These are phyloP conservation scores for Apamea epomidion DNA, from an alignment of 2,888 invertebrate species.

Conservation along the genomic window DNA sequence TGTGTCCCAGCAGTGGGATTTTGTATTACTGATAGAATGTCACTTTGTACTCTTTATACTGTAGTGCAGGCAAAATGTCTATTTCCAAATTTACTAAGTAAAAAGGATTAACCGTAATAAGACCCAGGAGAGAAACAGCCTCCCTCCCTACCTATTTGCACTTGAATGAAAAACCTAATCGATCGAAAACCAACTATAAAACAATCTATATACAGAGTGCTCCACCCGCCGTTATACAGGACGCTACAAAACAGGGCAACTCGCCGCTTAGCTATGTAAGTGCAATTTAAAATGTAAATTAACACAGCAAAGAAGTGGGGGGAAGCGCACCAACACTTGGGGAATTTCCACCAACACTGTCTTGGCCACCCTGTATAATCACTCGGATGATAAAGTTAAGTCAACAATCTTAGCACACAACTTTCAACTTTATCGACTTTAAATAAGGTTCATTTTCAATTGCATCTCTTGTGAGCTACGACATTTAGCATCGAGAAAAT, in stretches of 20 bases:
- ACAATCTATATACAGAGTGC: slow-evolving; percentile 62
- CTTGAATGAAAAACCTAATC: slow-evolving; percentile 60
- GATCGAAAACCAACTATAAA: slow-evolving; percentile 58
- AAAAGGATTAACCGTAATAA: background rate
- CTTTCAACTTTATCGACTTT: background rate
- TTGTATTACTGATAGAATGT: background rate
- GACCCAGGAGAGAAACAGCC: background rate
- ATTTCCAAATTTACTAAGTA: slow-evolving; percentile 11
- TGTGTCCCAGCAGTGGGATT: no score
- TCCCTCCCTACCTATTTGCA: slow-evolving; percentile 41
- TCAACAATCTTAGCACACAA: slow-evolving; percentile 14
- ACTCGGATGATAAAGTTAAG: slow-evolving; percentile 60
- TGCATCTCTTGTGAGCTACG: background rate
- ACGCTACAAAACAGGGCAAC: slow-evolving; percentile 85
- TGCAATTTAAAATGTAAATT: slow-evolving; percentile 91
- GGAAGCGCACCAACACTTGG: slow-evolving; percentile 79
- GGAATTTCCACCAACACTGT: slow-evolving; percentile 83
- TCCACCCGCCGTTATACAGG: slow-evolving; percentile 72
- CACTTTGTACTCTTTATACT: background rate
- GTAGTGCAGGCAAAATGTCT: background rate
- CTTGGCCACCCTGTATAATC: slow-evolving; percentile 79
- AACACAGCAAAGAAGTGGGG: slow-evolving; percentile 90
- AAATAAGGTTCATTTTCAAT: slow-evolving; percentile 25
- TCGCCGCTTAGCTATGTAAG: slow-evolving; percentile 89
- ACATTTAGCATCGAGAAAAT: slow-evolving; percentile 5